A percentile compares a stretch with the other conserved stretches of the same genome.
Evolutionary conservation across 2,888 invertebrate genomes (phyloP).

Genomic region (Drosophila merina): DNA sequence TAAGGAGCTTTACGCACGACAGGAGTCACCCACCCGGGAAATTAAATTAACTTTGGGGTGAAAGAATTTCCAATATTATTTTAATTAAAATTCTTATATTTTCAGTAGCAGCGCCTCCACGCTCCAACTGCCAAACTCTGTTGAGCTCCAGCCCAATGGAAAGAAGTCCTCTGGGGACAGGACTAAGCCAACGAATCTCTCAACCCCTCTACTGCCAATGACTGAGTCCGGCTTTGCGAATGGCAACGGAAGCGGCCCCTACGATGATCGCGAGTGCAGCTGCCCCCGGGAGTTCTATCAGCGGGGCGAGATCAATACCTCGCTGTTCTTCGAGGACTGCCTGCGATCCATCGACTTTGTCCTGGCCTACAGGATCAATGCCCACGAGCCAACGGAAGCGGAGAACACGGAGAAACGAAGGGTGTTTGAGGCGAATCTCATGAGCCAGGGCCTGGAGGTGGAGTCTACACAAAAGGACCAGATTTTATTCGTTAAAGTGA

Average conservation of each 20-base stretch:
- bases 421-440: conserved; percentile 89
- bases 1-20: conserved; percentile 23
- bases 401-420: conserved; percentile 85
- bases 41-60: background rate
- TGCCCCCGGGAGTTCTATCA: conserved; percentile 70
- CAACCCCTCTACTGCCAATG: conserved; percentile 73
- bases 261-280: conserved; percentile 73
- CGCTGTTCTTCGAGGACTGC: conserved; percentile 89
- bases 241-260: conserved; percentile 35
- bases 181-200: conserved; percentile 29
- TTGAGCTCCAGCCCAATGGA: conserved; percentile 53
- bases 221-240: conserved; percentile 58
- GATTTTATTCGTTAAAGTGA: conserved; percentile 91
- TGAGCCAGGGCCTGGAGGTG: conserved; percentile 90
- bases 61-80: too few relatives aligned
- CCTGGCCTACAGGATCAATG: conserved; percentile 89
- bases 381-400: conserved; percentile 83
- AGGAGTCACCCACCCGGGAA: conserved; percentile 28
- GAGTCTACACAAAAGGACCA: conserved; percentile 88
- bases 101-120: conserved; percentile 59
- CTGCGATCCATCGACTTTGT: conserved; percentile 91
- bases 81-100: too few relatives aligned
- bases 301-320: conserved; percentile 78
- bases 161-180: conserved; percentile 38
- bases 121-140: conserved; percentile 57